phyloP scores from a whole-genome alignment of 2,113 vertebrate species.

The Azemiops feae region DNA sequence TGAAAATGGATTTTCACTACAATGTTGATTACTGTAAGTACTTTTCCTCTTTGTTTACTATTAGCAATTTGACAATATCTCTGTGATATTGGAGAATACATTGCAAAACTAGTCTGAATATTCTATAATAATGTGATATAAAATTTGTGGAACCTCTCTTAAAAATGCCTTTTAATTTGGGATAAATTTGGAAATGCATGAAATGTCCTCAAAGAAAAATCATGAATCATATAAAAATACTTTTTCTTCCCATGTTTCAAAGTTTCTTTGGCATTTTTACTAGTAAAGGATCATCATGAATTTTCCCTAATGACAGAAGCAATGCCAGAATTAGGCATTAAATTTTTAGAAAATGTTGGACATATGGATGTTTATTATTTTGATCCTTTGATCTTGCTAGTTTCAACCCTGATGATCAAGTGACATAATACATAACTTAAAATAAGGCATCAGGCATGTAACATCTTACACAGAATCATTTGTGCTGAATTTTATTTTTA shows the following conservation, averaged over 20 bases:
- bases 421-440: neutral
- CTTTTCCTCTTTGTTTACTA: neutral
- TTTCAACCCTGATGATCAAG: neutral
- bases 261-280: neutral
- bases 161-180: neutral
- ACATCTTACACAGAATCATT: neutral
- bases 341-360: neutral
- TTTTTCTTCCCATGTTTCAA: neutral
- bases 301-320: neutral
- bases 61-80: neutral
- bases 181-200: neutral
- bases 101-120: neutral
- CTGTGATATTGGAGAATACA: neutral
- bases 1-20: neutral
- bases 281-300: no score
- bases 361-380: neutral
- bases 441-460: neutral
- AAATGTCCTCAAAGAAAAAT: neutral
- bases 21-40: neutral
- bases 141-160: neutral
- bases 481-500: neutral
- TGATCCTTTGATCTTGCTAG: neutral
- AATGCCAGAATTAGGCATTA: neutral
- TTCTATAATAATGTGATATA: slow-evolving; percentile 2
- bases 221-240: neutral